Conservation (phyloP, 2,113 vertebrate genomes). For the Oryctolagus cuniculus region DNA sequence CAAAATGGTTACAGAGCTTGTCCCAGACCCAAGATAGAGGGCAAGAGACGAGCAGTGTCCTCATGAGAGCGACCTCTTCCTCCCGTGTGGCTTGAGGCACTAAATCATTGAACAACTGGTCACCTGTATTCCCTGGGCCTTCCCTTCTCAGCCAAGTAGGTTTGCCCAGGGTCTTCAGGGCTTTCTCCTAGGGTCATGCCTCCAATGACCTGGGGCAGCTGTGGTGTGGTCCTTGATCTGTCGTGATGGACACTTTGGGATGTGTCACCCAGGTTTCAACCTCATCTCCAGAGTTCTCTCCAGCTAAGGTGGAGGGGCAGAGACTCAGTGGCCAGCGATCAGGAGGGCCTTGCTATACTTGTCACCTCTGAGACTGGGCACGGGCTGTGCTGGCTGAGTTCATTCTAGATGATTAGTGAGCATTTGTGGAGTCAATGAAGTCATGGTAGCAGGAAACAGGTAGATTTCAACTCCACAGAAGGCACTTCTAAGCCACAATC, state of each 20-base stretch:
- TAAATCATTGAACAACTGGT: not conserved
- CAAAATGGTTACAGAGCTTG: not conserved
- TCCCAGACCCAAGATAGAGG: not conserved
- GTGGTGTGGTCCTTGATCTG: not conserved
- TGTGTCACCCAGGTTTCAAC: not conserved
- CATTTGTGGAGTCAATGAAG: not conserved
- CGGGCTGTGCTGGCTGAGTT: not conserved
- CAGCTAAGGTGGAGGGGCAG: not conserved
- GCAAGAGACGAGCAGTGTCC: not conserved
- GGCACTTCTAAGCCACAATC: not conserved
- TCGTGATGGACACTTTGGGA: not conserved
- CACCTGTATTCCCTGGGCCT: not conserved
- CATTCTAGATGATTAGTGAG: not conserved
- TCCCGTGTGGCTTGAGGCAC: not conserved
- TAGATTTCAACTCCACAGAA: not conserved
- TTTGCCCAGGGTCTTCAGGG: not conserved
- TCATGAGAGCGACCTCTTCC: not conserved
- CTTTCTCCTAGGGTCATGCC: not conserved
- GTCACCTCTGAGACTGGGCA: not conserved
- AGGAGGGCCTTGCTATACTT: not conserved
- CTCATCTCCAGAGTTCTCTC: not conserved
- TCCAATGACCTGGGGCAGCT: not conserved
- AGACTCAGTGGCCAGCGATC: rapidly evolving
- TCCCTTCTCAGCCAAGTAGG: not conserved
- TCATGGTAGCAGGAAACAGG: not conserved